phyloP scores from a whole-genome alignment of 2,888 invertebrate genomes.

The Lottia scabra region DNA sequence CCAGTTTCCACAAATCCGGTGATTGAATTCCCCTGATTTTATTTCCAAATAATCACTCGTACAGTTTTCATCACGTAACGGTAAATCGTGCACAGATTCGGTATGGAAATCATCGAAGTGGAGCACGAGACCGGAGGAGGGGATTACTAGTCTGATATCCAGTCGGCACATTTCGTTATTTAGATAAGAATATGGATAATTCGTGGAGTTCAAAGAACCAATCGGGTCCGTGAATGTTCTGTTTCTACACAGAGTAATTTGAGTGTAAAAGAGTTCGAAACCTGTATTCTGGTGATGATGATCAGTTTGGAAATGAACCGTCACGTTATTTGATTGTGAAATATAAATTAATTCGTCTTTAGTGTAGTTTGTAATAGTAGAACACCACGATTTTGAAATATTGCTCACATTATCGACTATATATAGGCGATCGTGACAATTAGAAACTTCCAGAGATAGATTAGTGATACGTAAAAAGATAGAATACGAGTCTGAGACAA shows the following conservation, averaged over 20 bases:
- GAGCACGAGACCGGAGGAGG: slow-evolving; percentile 32
- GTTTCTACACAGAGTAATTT: slow-evolving; percentile 35
- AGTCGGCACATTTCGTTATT: slow-evolving; percentile 39
- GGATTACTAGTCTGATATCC: slow-evolving; percentile 26
- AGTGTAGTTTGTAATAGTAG: not conserved
- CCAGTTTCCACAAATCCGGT: slow-evolving; percentile 48
- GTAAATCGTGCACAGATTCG: slow-evolving; percentile 32
- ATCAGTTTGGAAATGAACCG: slow-evolving; percentile 10
- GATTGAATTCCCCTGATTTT: slow-evolving; percentile 15
- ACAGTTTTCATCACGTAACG: slow-evolving; percentile 34
- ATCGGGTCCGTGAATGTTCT: slow-evolving; percentile 34
- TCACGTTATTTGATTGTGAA: not conserved
- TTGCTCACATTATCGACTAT: not conserved
- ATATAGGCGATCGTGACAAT: not conserved
- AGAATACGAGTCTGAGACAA: too few relatives aligned
- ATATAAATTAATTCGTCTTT: not conserved
- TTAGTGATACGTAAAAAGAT: not conserved
- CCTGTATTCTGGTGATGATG: slow-evolving; percentile 22
- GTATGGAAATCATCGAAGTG: slow-evolving; percentile 40
- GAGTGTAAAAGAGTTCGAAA: slow-evolving; percentile 30
- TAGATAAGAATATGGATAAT: slow-evolving; percentile 71
- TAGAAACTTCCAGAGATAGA: not conserved
- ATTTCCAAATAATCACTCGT: slow-evolving; percentile 46
- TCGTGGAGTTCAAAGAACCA: slow-evolving; percentile 73
- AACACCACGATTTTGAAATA: not conserved